Evolutionary conservation across 1,140 invertebrate genomes (phyloP).

Genomic region (Teleopsis dalmanni): DNA sequence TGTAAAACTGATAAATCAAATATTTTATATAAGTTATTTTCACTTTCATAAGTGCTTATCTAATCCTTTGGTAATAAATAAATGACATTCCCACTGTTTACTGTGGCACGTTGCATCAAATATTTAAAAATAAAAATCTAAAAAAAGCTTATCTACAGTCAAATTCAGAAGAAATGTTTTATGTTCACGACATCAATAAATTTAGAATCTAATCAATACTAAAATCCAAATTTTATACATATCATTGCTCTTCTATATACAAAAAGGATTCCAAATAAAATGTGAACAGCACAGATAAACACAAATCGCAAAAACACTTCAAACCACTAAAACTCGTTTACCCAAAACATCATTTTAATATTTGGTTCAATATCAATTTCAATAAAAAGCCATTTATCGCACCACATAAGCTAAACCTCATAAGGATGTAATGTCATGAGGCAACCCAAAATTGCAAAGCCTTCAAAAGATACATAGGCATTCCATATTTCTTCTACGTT

Average conservation of each 20-base stretch:
- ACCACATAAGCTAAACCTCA: slow-evolving; percentile 24
- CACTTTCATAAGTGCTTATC: neutral
- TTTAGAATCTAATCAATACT: too few relatives aligned
- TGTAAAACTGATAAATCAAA: slow-evolving; percentile 44
- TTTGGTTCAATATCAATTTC: slow-evolving; percentile 43
- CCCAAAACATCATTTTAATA: slow-evolving; percentile 21
- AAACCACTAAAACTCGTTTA: neutral
- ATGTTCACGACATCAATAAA: too few relatives aligned
- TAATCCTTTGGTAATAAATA: too few relatives aligned
- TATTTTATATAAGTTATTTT: slow-evolving; percentile 26
- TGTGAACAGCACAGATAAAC: slow-evolving; percentile 8
- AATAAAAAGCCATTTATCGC: slow-evolving; percentile 44
- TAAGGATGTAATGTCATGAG: slow-evolving; percentile 10
- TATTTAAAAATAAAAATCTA: too few relatives aligned
- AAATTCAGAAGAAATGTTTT: too few relatives aligned
- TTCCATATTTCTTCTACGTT: too few relatives aligned
- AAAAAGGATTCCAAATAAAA: neutral
- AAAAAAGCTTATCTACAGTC: too few relatives aligned
- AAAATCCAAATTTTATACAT: too few relatives aligned
- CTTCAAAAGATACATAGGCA: too few relatives aligned
- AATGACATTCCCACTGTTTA: too few relatives aligned
- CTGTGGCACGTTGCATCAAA: too few relatives aligned
- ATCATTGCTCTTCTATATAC: neutral
- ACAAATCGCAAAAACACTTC: neutral
- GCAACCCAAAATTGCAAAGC: neutral